These are phyloP conservation scores for Turnix velox DNA, from an alignment of 2,113 vertebrate genomes.

Conservation along the genomic window DNA sequence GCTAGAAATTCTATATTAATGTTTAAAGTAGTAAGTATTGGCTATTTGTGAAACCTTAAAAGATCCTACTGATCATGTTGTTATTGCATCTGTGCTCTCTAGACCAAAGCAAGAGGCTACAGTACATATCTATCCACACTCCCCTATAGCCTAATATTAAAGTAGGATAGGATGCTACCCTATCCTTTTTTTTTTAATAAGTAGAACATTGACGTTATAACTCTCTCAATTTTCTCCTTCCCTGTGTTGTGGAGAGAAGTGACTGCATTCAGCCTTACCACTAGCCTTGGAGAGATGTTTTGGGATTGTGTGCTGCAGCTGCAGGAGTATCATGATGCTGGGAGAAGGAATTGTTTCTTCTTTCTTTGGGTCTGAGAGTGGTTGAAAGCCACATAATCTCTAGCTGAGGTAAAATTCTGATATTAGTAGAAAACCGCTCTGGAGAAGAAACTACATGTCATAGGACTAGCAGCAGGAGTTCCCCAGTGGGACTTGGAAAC, in stretches of 20 bases:
- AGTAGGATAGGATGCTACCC: neutral
- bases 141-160: neutral
- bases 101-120: neutral
- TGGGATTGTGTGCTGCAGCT: too few species aligned
- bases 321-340: neutral
- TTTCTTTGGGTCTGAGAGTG: neutral
- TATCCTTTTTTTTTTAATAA: neutral
- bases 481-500: neutral
- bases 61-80: neutral
- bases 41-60: neutral
- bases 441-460: neutral
- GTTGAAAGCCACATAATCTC: neutral
- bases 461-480: neutral
- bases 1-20: neutral
- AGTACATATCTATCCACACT: neutral
- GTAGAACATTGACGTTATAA: neutral
- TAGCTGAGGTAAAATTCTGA: neutral
- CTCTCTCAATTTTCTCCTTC: neutral
- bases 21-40: neutral
- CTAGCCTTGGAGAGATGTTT: neutral
- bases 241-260: neutral
- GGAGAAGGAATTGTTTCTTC: neutral
- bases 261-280: accelerated
- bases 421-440: neutral
- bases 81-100: neutral